These are phyloP conservation scores for Rachycentron canadum DNA, from an alignment of 2,797 vertebrate species.

Conservation along the genomic window DNA sequence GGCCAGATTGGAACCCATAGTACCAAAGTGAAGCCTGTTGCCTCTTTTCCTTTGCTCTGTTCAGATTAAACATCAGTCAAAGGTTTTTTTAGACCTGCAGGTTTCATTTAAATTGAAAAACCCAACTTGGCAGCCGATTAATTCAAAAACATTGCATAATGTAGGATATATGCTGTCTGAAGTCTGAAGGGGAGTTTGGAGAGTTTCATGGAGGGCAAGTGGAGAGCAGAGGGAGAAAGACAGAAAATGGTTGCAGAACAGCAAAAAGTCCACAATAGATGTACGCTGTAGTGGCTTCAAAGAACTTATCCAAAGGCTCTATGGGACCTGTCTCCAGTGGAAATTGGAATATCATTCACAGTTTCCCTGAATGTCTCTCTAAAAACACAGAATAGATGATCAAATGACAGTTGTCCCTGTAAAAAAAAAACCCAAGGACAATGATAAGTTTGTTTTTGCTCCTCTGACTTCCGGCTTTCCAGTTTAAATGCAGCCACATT, in stretches of 20 bases:
- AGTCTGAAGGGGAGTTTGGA: constrained; percentile 38
- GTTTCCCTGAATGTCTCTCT: constrained; percentile 11
- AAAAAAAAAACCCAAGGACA: constrained; percentile 6
- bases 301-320: constrained; percentile 26
- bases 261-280: constrained; percentile 23
- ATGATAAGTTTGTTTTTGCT: constrained; percentile 30
- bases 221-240: constrained; percentile 6
- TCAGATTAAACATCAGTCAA: constrained; percentile 50
- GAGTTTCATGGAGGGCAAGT: constrained; percentile 20
- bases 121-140: constrained; percentile 50
- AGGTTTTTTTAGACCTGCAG: constrained; percentile 48
- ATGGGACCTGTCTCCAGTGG: constrained; percentile 22
- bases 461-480: constrained; percentile 10
- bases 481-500: constrained; percentile 13
- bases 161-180: constrained; percentile 27
- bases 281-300: constrained; percentile 37
- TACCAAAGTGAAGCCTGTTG: constrained; percentile 10
- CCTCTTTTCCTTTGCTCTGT: constrained; percentile 12
- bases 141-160: constrained; percentile 49
- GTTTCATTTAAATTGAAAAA: constrained; percentile 47
- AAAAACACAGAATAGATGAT: constrained; percentile 36
- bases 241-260: constrained; percentile 31
- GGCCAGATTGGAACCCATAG: constrained; percentile 54
- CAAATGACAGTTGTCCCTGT: background rate
- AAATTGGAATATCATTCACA: constrained; percentile 53